Evolutionary conservation across 2,888 invertebrate species (phyloP).

Genomic region (Tridacna gigas): DNA sequence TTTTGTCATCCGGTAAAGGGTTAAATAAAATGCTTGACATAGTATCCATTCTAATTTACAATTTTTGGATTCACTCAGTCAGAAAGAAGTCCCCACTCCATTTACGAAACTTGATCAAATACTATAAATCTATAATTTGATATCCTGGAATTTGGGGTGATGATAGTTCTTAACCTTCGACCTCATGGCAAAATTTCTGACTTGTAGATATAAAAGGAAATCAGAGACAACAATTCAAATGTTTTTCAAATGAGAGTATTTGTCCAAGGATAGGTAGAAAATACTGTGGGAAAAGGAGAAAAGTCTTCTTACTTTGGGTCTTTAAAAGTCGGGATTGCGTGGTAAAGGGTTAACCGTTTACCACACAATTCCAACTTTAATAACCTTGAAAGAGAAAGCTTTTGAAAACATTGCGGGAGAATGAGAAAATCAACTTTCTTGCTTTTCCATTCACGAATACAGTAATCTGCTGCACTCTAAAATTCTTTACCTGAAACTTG

Average conservation of each 20-base stretch:
- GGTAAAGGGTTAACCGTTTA: neutral
- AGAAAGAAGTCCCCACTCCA: neutral
- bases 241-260: no score
- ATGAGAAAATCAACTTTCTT: neutral
- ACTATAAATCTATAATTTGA: slow-evolving; percentile 18
- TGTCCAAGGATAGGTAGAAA: no score
- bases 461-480: no score
- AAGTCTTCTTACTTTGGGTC: neutral
- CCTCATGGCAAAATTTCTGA: neutral
- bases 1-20: neutral
- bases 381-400: neutral
- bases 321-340: no score
- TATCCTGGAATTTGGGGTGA: slow-evolving; percentile 13
- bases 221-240: neutral
- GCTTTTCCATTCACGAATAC: no score
- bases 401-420: neutral
- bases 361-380: neutral
- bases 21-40: neutral
- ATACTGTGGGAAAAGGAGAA: neutral
- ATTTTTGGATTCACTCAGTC: neutral
- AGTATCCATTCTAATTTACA: slow-evolving; percentile 7
- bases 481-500: no score
- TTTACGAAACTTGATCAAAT: slow-evolving; percentile 3
- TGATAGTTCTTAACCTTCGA: neutral
- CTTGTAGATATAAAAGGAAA: no score